phyloP scores from a whole-genome alignment of 2,113 vertebrate species.

The Cryptotis parvus region DNA sequence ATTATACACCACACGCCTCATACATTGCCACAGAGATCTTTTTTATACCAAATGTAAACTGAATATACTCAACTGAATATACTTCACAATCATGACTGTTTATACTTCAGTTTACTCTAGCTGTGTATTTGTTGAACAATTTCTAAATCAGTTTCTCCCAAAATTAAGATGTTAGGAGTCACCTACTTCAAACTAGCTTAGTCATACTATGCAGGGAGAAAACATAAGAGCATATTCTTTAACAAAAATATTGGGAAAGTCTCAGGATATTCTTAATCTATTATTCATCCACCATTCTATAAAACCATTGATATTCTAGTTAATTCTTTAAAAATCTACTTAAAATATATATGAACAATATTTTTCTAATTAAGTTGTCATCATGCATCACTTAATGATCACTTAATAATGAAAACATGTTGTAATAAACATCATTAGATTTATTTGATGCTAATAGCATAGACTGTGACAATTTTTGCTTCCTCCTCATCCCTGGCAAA shows the following conservation, averaged over 20 bases:
- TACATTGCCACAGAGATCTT: neutral
- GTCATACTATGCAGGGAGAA: neutral
- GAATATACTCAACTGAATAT: neutral
- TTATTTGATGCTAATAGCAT: neutral
- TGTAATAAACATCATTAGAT: neutral
- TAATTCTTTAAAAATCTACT: neutral
- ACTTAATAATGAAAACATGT: too few relatives aligned
- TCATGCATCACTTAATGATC: neutral
- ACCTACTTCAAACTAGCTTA: neutral
- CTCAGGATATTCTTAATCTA: neutral
- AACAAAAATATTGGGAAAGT: neutral
- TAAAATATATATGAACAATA: neutral
- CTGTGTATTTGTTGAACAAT: neutral
- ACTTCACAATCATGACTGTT: neutral
- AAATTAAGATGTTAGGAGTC: neutral
- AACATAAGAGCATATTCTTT: neutral
- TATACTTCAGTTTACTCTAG: neutral
- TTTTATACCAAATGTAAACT: neutral
- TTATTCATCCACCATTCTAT: conserved; percentile 8
- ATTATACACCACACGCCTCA: neutral
- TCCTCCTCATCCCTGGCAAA: neutral
- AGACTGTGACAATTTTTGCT: neutral
- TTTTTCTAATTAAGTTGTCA: neutral
- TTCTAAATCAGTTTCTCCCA: conserved; percentile 17
- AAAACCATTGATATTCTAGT: neutral